Evolutionary conservation across 2,797 vertebrate species (phyloP).

Genomic region (Eremophila alpestris): DNA sequence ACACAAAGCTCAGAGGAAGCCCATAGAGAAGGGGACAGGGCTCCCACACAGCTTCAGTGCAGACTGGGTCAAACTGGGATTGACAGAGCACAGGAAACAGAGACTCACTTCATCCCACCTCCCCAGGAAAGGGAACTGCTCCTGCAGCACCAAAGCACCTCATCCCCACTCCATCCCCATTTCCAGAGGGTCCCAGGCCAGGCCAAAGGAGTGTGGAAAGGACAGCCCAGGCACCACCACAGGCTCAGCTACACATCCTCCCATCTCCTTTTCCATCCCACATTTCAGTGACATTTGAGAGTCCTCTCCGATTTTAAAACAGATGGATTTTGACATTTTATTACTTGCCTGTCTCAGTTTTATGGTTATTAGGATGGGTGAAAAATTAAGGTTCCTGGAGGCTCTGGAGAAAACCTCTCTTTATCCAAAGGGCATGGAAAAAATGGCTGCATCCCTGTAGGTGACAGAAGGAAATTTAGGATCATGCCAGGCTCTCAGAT

Average conservation of each 20-base stretch:
- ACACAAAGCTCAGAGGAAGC: background rate
- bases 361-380: conserved; percentile 39
- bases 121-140: background rate
- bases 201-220: background rate
- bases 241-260: background rate
- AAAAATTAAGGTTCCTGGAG: conserved; percentile 54
- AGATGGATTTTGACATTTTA: conserved; percentile 57
- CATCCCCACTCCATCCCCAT: background rate
- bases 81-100: background rate
- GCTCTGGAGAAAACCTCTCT: background rate
- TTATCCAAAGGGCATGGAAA: conserved; percentile 32
- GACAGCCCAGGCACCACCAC: background rate
- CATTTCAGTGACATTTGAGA: conserved; percentile 48
- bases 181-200: background rate
- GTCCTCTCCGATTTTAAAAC: conserved; percentile 19
- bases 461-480: background rate
- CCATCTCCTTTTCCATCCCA: background rate
- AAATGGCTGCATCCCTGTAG: background rate
- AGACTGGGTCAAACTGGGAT: background rate
- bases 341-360: conserved; percentile 28
- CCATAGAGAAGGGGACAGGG: background rate
- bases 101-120: background rate
- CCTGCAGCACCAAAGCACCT: background rate
- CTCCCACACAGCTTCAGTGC: background rate
- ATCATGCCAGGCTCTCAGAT: background rate